Evolutionary conservation across 2,888 invertebrate genomes (phyloP).

Genomic region (Callyntrura guangdongensis): DNA sequence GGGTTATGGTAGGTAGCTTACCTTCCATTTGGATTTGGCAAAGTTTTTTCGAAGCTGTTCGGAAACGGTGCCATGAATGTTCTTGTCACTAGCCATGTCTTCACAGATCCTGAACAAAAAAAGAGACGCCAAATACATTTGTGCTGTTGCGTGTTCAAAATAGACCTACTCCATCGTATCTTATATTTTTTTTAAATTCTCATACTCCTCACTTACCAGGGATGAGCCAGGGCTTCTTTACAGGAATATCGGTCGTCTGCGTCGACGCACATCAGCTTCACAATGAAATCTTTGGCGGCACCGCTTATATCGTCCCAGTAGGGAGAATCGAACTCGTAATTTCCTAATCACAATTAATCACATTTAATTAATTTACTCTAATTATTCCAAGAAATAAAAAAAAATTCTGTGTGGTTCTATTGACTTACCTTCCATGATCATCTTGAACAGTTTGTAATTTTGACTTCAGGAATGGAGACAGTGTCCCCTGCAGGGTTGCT

Average conservation of each 20-base stretch:
- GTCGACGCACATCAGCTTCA: not conserved
- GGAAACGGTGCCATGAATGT: conserved; percentile 22
- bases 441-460: not conserved
- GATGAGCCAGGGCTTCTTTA: not conserved
- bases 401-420: not conserved
- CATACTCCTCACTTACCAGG: not conserved
- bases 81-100: conserved; percentile 20
- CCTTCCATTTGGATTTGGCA: conserved; percentile 34
- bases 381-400: not conserved
- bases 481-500: too few species aligned
- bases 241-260: not conserved
- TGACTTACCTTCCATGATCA: not conserved
- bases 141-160: too few species aligned
- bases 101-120: conserved; percentile 17
- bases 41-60: conserved; percentile 37
- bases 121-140: too few species aligned
- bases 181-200: not conserved
- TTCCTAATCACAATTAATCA: not conserved
- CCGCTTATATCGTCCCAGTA: conserved; percentile 38
- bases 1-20: not conserved
- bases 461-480: not conserved
- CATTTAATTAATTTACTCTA: not conserved
- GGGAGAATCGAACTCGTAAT: conserved; percentile 48
- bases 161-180: too few species aligned
- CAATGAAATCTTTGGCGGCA: conserved; percentile 19